Base-by-base conservation (phyloP, 2,113 vertebrate species). In the Cacatua alba region DNA sequence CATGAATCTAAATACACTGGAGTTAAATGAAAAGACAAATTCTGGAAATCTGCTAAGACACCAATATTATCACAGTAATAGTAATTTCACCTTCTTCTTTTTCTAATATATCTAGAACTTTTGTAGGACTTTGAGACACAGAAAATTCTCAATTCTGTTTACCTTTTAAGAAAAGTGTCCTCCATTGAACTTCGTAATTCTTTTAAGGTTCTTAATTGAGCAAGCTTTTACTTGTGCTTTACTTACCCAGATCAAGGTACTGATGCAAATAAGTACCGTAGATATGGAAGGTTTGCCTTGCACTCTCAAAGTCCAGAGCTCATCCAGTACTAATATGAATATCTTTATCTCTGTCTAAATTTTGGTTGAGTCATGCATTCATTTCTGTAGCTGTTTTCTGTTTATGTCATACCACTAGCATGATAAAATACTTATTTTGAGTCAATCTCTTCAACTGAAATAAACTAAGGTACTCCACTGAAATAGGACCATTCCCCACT, bases 11-110 rank as follows among this genome's bases (percentile, higher is more conserved):
- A 94, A 92, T 37, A 72, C 57, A 57, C 15, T 60, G 53, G 39
- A 65, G n/a, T 69, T 91, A 88, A 94, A 92, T 88, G 29, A 90
- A 95, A 95, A 86, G 68, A 87, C 52, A 53, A 69, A 10, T 84
- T 53, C 69, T 75, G 17, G 25, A 65, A 93, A 76, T 94, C 63
- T 86, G 74, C 62, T 92, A 70, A 89, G 57, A 49, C 57, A 63
- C 37, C 44, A 92, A 1, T 87, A 75, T 78, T 84, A 49, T 79
- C 2, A 2, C 31, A 49, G 28, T 39, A 63, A 55, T 33, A 80
- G 28, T 46, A 63, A 52, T 88, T 88, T 86, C 51, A 17, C 20
- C 11, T 7, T 72, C 41, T 33, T 48, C 31, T 84, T 43, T 65
- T 90, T 90, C 53, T 81, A 70, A 49, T 79, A 71, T 76, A 10